Base-by-base conservation (phyloP, 1,140 invertebrate species). In the Penaeus vannamei region DNA sequence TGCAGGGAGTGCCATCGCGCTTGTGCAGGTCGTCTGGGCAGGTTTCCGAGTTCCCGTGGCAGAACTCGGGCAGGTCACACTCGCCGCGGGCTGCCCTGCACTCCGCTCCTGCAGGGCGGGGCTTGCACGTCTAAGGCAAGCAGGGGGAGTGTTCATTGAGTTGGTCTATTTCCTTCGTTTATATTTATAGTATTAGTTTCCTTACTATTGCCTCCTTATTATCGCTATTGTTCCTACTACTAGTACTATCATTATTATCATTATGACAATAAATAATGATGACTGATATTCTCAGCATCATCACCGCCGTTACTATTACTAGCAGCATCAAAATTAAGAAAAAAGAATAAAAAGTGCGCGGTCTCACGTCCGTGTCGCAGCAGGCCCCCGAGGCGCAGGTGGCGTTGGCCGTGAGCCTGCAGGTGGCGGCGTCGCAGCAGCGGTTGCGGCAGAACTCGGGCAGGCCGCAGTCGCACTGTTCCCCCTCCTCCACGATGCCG, bases 1-100 rank as follows among this genome's bases (percentile, higher is more conserved):
- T 36, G 53, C 91, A 91, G 53, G 64, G 23, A 2, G 79, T 61
- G 5, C 91, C 91, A 72, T 91, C 85, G 17, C 59, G 22, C 92
- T 98, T 97, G 93, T 95, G 97, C 0, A 99, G 96, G 94, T 99
- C 97, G 22, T 93, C 93, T 0, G 98, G 98, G 93, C 99, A 99
- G 92, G 95, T 97, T 92, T 99, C 98, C 0, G 96, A 96, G 85
- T 97, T 95, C 0, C 98, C 99, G 1, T 96, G 97, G 93, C 99
- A 99, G 93, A 95, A 99, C 93, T 99, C 99, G 0, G 98, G 96
- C 61, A 99, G 93, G 72, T 99, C 99, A 94, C 99, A 99, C 92
- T 98, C 97, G 80, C 96, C 95, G 66, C 95, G 95, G 0, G 96
- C 95, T 3, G 94, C 93, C 19, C 98, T 94, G 92, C 99, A 99